Base-by-base conservation (phyloP, 1,140 invertebrate genomes). In the Glomeris maerens region DNA sequence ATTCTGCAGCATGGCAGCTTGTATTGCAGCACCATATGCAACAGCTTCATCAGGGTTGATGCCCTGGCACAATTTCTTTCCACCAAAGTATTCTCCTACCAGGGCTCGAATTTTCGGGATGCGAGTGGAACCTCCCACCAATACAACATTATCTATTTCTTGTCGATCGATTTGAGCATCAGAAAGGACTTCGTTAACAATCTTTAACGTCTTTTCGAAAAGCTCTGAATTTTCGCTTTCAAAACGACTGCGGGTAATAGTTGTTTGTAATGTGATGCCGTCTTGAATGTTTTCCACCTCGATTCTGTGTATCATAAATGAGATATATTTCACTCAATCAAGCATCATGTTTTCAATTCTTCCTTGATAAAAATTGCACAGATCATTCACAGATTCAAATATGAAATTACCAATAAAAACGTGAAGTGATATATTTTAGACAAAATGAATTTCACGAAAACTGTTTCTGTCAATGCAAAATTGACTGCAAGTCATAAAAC, bases 21-120 rank as follows among this genome's bases (percentile, higher is more conserved):
- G 85, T 1, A 88, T 84, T 21, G 86, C 86, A 45, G 87, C 86
- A 54, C 87, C 86, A 60, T 89, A 90, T 3, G 85, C 86, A 0
- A 91, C 85, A 64, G 84, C 86, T 69, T 69, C 67, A 51, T 69
- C 66, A 28, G 64, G 63, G 53, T 68, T 68, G 47, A 90, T 89
- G 31, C 10, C 10, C 31, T 10, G 10, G 31, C n/a, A 10, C 31
- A 36, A 36, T 36, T 36, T n/a, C 55, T 61, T 64, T 29, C 65
- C 66, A 51, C 64, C 61, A 47, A 64, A 57, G 28, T 50, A 57
- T 10, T 63, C 59, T 46, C 52, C 28, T 22, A 70, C 47, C 7
- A 66, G 27, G 41, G 58, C 57, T 53, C 65, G 64, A 13, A 66
- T 49, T 52, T 64, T 62, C 13, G 65, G 65, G 36, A 67, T 68